phyloP scores from a whole-genome alignment of 2,797 vertebrate genomes.

The Chrosomus eos region DNA sequence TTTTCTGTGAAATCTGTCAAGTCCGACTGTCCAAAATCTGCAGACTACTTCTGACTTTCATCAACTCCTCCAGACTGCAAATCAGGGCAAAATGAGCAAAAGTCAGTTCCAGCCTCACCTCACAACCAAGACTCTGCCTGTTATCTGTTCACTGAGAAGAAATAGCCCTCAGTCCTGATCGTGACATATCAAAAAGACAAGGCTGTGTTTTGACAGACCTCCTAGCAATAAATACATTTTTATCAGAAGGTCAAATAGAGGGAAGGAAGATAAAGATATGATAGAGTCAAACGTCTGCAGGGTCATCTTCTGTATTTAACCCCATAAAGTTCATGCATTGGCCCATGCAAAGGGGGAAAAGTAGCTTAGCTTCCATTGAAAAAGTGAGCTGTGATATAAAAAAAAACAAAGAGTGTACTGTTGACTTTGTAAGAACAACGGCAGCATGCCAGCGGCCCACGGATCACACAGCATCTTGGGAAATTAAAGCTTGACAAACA shows the following conservation, averaged over 20 bases:
- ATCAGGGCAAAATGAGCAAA: neutral
- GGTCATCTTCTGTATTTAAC: conserved; percentile 32
- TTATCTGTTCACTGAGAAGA: conserved; percentile 53
- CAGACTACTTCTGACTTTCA: conserved; percentile 22
- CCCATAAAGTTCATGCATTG: conserved; percentile 31
- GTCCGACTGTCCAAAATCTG: neutral
- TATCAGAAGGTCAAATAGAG: conserved; percentile 45
- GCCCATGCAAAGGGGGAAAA: conserved; percentile 25
- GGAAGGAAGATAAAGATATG: conserved; percentile 21
- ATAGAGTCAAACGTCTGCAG: conserved; percentile 2
- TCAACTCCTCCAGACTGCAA: neutral
- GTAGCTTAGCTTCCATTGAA: conserved; percentile 31
- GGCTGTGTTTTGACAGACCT: conserved; percentile 45
- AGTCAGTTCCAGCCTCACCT: neutral
- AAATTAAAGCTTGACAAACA: conserved; percentile 84
- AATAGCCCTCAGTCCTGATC: conserved; percentile 59
- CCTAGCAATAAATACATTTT: conserved; percentile 36
- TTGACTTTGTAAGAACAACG: conserved; percentile 54
- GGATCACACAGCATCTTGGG: conserved; percentile 72
- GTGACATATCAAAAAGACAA: conserved; percentile 51
- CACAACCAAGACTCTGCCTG: neutral
- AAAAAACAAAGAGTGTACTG: conserved; percentile 38
- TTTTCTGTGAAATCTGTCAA: neutral
- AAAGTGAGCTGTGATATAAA: conserved; percentile 51
- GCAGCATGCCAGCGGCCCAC: conserved; percentile 65